These are phyloP conservation scores for Petrolisthes cinctipes DNA, from an alignment of 2,888 invertebrate species.

Conservation along the genomic window DNA sequence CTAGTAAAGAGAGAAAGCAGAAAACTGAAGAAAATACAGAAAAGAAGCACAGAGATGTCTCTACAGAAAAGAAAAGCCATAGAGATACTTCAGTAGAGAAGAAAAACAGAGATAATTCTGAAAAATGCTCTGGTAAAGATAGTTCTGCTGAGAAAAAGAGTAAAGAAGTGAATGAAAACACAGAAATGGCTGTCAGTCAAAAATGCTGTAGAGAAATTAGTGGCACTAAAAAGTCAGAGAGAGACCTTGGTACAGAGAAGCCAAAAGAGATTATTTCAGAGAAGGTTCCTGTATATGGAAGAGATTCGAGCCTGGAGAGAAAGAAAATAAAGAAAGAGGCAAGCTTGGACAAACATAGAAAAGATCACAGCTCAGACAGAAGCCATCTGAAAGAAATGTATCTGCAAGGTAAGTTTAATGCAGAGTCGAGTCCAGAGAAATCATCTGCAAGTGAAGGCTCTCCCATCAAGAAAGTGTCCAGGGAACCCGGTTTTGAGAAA, in stretches of 20 bases:
- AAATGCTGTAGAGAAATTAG: conserved; percentile 16
- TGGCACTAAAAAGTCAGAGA: conserved; percentile 20
- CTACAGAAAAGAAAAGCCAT: conserved; percentile 5
- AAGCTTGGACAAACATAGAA: conserved; percentile 20
- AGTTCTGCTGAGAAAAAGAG: conserved; percentile 7
- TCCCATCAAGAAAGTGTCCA: conserved; percentile 13
- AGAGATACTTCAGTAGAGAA: conserved; percentile 12
- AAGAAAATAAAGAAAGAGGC: conserved; percentile 24
- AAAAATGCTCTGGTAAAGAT: not conserved
- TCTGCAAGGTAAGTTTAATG: conserved; percentile 10
- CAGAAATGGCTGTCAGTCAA: not conserved
- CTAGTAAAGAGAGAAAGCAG: conserved; percentile 22
- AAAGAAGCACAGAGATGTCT: conserved; percentile 26
- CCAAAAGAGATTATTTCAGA: not conserved
- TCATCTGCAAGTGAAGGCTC: not conserved
- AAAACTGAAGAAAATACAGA: conserved; percentile 1
- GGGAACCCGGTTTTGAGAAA: conserved; percentile 38
- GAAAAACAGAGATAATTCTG: not conserved
- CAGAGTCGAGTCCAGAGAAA: conserved; percentile 17
- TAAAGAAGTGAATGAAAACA: conserved; percentile 12
- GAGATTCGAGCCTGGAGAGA: conserved; percentile 29
- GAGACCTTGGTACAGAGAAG: conserved; percentile 15
- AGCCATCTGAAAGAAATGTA: conserved; percentile 1
- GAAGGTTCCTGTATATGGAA: not conserved
- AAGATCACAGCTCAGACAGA: conserved; percentile 1